phyloP scores from a whole-genome alignment of 92 coral and sea anemone genomes.

The Nematostella vectensis region DNA sequence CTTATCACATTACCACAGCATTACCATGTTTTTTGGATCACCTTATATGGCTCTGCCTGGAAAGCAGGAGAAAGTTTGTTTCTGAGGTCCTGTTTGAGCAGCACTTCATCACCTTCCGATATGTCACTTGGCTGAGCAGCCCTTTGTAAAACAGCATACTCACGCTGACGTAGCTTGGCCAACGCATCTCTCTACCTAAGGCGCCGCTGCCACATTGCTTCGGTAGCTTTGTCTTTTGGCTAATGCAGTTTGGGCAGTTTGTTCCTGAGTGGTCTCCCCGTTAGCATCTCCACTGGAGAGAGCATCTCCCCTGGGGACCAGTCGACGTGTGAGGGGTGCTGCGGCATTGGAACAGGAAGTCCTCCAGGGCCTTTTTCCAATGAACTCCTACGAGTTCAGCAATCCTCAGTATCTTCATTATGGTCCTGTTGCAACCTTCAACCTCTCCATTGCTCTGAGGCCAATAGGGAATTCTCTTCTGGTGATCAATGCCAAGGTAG shows the following conservation, averaged over 20 bases:
- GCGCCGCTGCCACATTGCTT: constrained; percentile 41
- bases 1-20: too few relatives aligned
- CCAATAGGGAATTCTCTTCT: constrained; percentile 53
- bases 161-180: constrained; percentile 30
- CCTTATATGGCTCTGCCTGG: too few relatives aligned
- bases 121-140: constrained; percentile 35
- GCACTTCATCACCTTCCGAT: constrained; percentile 37
- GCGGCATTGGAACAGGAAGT: constrained; percentile 46
- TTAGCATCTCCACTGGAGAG: constrained; percentile 45
- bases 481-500: constrained; percentile 46
- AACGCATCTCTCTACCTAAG: constrained; percentile 40
- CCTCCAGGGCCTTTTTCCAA: constrained; percentile 35
- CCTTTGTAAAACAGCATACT: constrained; percentile 39
- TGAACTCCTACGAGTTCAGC: constrained; percentile 39
- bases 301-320: constrained; percentile 42
- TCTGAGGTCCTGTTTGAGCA: constrained; percentile 26
- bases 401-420: constrained; percentile 41
- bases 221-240: constrained; percentile 30
- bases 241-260: constrained; percentile 30
- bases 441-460: constrained; percentile 60
- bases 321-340: constrained; percentile 47
- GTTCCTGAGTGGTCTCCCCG: constrained; percentile 49
- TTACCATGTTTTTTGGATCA: too few relatives aligned
- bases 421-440: constrained; percentile 44
- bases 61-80: not conserved